A percentile compares a stretch with the other conserved stretches of the same genome.
phyloP scores from a whole-genome alignment of 2,888 invertebrate species.

The Hipparchia semele region DNA sequence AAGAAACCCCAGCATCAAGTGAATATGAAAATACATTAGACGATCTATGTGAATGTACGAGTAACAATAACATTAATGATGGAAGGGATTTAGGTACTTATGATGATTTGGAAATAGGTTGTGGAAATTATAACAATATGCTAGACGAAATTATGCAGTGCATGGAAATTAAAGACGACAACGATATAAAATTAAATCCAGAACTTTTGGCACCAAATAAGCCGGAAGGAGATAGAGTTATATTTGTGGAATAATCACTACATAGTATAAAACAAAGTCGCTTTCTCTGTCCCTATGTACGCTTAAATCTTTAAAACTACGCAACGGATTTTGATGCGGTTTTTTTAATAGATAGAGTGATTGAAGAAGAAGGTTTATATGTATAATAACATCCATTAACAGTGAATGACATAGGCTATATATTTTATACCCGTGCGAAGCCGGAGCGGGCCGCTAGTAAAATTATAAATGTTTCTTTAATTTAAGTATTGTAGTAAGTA shows the following conservation, averaged over 20 bases:
- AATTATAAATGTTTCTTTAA: too few relatives aligned
- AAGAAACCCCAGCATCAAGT: conserved; percentile 4
- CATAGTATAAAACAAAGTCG: too few relatives aligned
- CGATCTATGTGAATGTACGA: conserved; percentile 4
- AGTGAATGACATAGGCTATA: too few relatives aligned
- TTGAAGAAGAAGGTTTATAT: too few relatives aligned
- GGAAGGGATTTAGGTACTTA: neutral
- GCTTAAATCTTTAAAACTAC: too few relatives aligned
- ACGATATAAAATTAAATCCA: conserved; percentile 52
- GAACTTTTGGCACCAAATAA: conserved; percentile 63
- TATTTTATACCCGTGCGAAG: too few relatives aligned
- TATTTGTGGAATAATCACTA: conserved; percentile 63
- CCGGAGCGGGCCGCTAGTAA: too few relatives aligned
- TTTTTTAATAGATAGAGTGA: too few relatives aligned
- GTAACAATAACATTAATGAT: conserved; percentile 22
- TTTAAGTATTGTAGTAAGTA: too few relatives aligned
- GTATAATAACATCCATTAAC: too few relatives aligned
- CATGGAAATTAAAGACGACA: conserved; percentile 55
- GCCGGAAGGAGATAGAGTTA: conserved; percentile 59
- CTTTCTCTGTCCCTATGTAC: too few relatives aligned
- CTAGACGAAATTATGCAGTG: conserved; percentile 73
- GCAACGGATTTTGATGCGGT: too few relatives aligned
- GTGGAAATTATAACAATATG: conserved; percentile 56
- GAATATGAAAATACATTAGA: conserved; percentile 3
- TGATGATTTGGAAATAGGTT: conserved; percentile 14